These are phyloP conservation scores for Gulo gulo DNA, from an alignment of 2,113 vertebrate species.

Conservation along the genomic window DNA sequence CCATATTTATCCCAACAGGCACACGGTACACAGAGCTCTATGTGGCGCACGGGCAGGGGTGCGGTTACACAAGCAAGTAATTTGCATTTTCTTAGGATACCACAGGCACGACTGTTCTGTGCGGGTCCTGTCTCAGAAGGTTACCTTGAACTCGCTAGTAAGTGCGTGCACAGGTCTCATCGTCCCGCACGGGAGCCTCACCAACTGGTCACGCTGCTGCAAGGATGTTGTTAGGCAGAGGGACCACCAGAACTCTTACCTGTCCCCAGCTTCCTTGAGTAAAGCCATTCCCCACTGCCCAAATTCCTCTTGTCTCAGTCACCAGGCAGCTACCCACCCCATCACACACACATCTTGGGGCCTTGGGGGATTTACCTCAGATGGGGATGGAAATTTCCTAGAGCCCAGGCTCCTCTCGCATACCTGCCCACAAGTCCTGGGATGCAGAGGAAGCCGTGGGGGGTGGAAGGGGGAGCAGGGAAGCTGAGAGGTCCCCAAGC, in stretches of 20 bases:
- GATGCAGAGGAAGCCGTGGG: neutral
- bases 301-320: neutral
- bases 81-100: neutral
- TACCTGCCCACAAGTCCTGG: neutral
- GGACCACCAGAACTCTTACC: neutral
- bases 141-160: neutral
- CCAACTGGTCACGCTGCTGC: neutral
- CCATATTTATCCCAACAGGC: neutral
- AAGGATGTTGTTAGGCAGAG: neutral
- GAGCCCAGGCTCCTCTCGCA: neutral
- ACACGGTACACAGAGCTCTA: neutral
- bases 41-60: neutral
- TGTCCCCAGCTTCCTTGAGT: neutral
- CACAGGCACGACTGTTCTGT: neutral
- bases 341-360: neutral
- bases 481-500: neutral
- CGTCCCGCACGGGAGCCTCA: neutral
- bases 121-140: neutral
- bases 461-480: neutral
- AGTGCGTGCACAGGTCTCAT: neutral
- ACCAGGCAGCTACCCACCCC: neutral
- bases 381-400: neutral
- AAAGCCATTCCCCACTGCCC: neutral
- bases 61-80: neutral
- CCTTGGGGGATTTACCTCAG: neutral